Percentiles rank a stretch among this genome's conserved stretches.
phyloP scores from a whole-genome alignment of 53 echinoderm and acorn worm genomes.

The Hippasteria phrygiana region DNA sequence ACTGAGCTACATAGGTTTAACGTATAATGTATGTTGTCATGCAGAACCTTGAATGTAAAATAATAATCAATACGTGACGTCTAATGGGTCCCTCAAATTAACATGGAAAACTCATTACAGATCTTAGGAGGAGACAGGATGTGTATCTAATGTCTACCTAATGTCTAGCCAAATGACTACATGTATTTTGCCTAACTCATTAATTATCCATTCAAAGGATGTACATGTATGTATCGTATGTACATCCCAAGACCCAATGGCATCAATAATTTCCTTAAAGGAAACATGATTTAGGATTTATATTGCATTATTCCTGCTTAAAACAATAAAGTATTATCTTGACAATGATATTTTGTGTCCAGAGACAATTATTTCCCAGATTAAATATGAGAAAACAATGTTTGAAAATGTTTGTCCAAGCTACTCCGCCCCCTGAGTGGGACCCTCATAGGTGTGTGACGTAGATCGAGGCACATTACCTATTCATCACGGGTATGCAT shows the following conservation, averaged over 20 bases:
- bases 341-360: too few species aligned
- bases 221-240: not conserved
- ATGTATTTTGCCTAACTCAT: not conserved
- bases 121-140: constrained; percentile 1
- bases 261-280: not conserved
- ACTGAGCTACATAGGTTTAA: not conserved
- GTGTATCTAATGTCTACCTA: not conserved
- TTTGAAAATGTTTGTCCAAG: too few species aligned
- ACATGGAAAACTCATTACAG: constrained; percentile 2
- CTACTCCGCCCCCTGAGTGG: too few species aligned
- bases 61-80: not conserved
- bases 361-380: too few species aligned
- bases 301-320: too few species aligned
- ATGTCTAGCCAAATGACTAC: constrained; percentile 6
- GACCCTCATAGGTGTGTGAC: too few species aligned
- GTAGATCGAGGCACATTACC: too few species aligned
- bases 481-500: too few species aligned
- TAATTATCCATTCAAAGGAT: constrained; percentile 17
- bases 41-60: not conserved
- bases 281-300: not conserved
- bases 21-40: too few species aligned
- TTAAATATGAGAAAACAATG: too few species aligned
- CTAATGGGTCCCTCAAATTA: not conserved
- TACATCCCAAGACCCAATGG: not conserved
- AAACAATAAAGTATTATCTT: too few species aligned